Conservation (phyloP, 2,888 invertebrate genomes). For the Athalia cordata region DNA sequence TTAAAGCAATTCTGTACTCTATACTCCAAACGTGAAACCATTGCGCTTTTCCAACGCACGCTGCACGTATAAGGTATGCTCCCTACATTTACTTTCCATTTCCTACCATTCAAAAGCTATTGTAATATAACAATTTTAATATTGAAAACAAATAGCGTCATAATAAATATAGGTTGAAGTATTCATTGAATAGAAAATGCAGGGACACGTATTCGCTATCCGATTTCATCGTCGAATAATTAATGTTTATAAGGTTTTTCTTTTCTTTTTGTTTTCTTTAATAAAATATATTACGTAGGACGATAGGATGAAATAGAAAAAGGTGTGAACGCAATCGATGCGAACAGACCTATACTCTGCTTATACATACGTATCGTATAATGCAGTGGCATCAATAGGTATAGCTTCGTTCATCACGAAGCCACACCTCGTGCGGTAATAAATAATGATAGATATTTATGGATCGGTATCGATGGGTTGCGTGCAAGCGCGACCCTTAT, state of each 20-base stretch:
- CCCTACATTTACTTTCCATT: slow-evolving; percentile 26
- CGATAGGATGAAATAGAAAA: background rate
- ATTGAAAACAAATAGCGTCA: too few species aligned
- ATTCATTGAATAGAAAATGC: background rate
- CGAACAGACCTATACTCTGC: slow-evolving; percentile 11
- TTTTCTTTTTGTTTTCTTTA: too few species aligned
- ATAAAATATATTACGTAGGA: too few species aligned
- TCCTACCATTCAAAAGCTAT: slow-evolving; percentile 22
- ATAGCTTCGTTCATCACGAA: slow-evolving; percentile 18
- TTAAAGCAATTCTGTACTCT: slow-evolving; percentile 34
- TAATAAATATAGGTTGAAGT: background rate
- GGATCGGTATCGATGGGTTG: slow-evolving; percentile 48
- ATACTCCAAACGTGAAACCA: background rate
- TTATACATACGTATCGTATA: slow-evolving; percentile 1
- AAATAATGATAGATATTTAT: slow-evolving; percentile 46
- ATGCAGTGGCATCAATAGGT: background rate
- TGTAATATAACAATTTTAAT: background rate
- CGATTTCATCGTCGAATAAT: too few species aligned
- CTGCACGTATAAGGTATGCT: background rate
- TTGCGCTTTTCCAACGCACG: slow-evolving; percentile 22
- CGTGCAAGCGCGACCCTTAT: slow-evolving; percentile 54
- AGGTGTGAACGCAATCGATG: background rate
- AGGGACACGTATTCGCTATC: too few species aligned
- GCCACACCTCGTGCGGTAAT: slow-evolving; percentile 43
- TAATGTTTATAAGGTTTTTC: too few species aligned